Percentiles rank a stretch among this genome's conserved stretches.
Evolutionary conservation across 2,797 vertebrate genomes (phyloP).

Genomic region (Melanogrammus aeglefinus): DNA sequence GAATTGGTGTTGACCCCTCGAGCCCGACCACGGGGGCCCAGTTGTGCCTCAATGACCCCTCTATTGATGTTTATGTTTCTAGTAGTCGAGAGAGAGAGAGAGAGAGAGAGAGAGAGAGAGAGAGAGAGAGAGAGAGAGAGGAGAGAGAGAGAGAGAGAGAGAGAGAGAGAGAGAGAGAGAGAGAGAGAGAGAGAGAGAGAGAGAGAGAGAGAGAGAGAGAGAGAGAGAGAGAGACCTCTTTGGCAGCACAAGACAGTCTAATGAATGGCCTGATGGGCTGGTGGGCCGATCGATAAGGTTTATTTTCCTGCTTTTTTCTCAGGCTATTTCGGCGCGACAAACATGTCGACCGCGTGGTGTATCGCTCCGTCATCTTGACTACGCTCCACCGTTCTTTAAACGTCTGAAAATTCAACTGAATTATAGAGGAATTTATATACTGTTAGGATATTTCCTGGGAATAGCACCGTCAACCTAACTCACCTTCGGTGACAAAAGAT

Average conservation of each 20-base stretch:
- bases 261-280: not conserved
- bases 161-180: not conserved
- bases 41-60: not conserved
- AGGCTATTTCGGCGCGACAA: not conserved
- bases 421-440: not conserved
- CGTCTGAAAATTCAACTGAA: not conserved
- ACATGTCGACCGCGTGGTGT: not conserved
- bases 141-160: not conserved
- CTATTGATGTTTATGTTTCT: not conserved
- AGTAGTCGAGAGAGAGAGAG: not conserved
- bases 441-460: not conserved
- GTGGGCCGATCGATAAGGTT: not conserved
- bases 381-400: not conserved
- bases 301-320: not conserved
- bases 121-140: conserved; percentile 1
- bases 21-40: no score
- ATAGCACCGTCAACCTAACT: not conserved
- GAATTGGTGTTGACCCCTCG: not conserved
- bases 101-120: not conserved
- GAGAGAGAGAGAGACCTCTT: not conserved
- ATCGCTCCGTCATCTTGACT: not conserved
- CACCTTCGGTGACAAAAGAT: not conserved
- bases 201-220: not conserved
- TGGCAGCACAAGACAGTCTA: not conserved
- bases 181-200: not conserved